Evolutionary conservation across 64 coral and sea anemone genomes (phyloP), one percentile per base, ranked within the genome.

Genomic region (Cladopsammia gracilis): DNA sequence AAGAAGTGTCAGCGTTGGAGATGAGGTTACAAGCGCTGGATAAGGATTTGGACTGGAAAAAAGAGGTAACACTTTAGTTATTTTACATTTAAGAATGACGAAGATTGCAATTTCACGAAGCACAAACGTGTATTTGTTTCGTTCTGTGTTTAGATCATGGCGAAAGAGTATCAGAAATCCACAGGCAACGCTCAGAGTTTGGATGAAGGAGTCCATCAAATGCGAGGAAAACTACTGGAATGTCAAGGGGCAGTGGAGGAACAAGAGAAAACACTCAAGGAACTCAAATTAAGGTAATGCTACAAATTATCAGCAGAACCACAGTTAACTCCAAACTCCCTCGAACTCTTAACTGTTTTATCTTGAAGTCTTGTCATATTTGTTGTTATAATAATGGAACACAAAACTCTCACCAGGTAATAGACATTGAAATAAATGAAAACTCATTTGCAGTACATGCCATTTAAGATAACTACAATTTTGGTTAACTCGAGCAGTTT

Each of bases 11-110:
- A 6, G 25, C 49, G 4, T 85, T 98, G 59, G 97, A 96, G 23
- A 71, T 88, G 6, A 98, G 86, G 64, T 90, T 92, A 44, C 75
- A 91, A 43, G 87, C 58, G 7, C 60, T 98, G 10, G 97, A 98
- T 16, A 93, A 98, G 85, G 97, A 96, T 22, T 93, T 90, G 23
- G 90, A 95, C 3, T 93, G 94, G 90, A 98, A 93, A 77, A 98
- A 96, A 87, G 94, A 98, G 93, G 97, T 96, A 95, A 12, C 25
- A 16, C 25, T 3, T 8, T 44, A 8, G 10, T 34, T 10, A 44
- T 16, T 10, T 58, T n/a, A 9, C 54, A 6, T 54, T 26, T 34
- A 58, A 80, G 22, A 18, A 58, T 25, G 77, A 56, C 7, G 12
- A 56, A 16, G 7, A 46, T 20, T 45, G 4, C 13, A 6, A 15